A percentile compares a stretch with the other conserved stretches of the same genome.
These are phyloP conservation scores for Hypotaenidia philippensis DNA, from an alignment of 2,797 vertebrate genomes.

Conservation along the genomic window DNA sequence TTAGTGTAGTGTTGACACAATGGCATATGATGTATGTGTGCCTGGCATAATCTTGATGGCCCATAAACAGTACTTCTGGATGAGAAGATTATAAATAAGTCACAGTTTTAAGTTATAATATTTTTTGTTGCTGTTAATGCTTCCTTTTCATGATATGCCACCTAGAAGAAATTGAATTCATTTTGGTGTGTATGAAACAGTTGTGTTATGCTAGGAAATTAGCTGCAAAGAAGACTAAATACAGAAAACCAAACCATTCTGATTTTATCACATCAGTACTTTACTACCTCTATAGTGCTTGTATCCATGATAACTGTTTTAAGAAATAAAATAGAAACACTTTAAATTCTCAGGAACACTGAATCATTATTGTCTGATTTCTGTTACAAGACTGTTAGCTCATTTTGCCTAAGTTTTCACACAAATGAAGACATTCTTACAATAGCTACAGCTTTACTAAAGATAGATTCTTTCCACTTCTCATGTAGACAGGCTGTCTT, in stretches of 20 bases:
- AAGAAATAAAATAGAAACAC: too few species aligned
- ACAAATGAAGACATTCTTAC: not conserved
- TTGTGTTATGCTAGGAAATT: not conserved
- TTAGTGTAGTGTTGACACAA: constrained; percentile 19
- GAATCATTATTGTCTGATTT: not conserved
- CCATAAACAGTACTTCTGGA: constrained; percentile 9
- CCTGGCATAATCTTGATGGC: constrained; percentile 42
- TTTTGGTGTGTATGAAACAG: not conserved
- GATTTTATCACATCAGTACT: not conserved
- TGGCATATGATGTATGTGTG: constrained; percentile 42
- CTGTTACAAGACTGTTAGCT: not conserved
- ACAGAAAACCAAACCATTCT: not conserved
- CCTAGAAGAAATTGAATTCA: not conserved
- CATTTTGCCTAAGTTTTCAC: not conserved
- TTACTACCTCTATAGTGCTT: not conserved
- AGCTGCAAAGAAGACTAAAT: not conserved
- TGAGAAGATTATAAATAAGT: constrained; percentile 51
- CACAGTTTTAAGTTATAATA: constrained; percentile 3
- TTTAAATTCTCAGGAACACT: not conserved
- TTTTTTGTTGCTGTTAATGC: not conserved
- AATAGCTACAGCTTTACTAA: not conserved
- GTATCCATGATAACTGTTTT: too few species aligned
- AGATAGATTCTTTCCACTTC: not conserved
- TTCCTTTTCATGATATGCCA: not conserved
- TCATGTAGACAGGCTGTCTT: not conserved